Evolutionary conservation across 2,888 invertebrate genomes (phyloP).

Genomic region (Coenonympha arcania): DNA sequence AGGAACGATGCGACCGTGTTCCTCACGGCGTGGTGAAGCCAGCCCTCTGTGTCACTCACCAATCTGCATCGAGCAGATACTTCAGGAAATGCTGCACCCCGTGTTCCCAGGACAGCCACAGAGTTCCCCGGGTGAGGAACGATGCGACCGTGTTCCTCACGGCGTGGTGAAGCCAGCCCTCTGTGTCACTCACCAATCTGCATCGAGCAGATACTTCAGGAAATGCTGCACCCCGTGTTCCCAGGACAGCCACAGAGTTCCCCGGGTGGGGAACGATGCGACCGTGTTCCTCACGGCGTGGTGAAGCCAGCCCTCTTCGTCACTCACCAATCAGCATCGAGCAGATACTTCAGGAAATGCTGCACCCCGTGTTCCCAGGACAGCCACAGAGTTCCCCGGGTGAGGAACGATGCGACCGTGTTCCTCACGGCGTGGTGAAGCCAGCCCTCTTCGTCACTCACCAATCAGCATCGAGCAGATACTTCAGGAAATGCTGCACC

Average conservation of each 20-base stretch:
- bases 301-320: slow-evolving; percentile 82
- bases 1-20: slow-evolving; percentile 79
- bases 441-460: slow-evolving; percentile 82
- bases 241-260: slow-evolving; percentile 84
- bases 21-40: background rate
- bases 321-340: too few relatives aligned
- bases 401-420: slow-evolving; percentile 82
- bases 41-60: too few relatives aligned
- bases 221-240: slow-evolving; percentile 80
- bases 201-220: slow-evolving; percentile 78
- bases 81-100: slow-evolving; percentile 77
- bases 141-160: slow-evolving; percentile 72
- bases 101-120: slow-evolving; percentile 83
- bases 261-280: slow-evolving; percentile 82
- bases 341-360: slow-evolving; percentile 78
- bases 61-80: slow-evolving; percentile 33
- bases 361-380: slow-evolving; percentile 81
- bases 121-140: slow-evolving; percentile 83
- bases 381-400: slow-evolving; percentile 83
- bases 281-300: slow-evolving; percentile 80
- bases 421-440: slow-evolving; percentile 81
- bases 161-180: too few relatives aligned
- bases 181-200: slow-evolving; percentile 69
- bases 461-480: slow-evolving; percentile 81
- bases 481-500: slow-evolving; percentile 77